Conservation (phyloP, 2,113 vertebrate species). For the Microtus montanus region DNA sequence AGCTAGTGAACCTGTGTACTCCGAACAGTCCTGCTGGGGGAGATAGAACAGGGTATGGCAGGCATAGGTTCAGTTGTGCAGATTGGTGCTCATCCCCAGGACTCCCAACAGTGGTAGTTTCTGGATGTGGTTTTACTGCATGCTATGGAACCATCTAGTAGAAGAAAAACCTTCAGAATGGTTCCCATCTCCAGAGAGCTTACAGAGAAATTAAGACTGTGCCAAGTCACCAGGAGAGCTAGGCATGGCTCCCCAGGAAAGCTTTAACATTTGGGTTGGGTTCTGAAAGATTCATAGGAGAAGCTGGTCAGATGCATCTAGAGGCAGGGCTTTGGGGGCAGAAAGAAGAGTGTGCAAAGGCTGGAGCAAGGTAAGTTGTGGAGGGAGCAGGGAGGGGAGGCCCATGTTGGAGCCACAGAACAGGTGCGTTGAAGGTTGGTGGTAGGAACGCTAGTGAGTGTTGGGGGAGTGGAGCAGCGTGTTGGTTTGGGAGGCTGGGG, state of each 20-base stretch:
- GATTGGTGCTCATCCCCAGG: neutral
- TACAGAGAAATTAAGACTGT: neutral
- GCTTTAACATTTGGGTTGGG: neutral
- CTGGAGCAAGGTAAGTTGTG: no score
- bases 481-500: no score
- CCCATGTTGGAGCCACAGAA: rapidly evolving
- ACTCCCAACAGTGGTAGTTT: neutral
- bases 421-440: neutral
- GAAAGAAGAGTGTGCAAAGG: neutral
- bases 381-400: neutral
- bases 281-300: neutral
- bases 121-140: neutral
- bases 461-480: neutral
- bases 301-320: neutral
- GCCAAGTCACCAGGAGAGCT: neutral
- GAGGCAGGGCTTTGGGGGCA: neutral
- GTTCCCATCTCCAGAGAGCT: neutral
- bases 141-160: neutral
- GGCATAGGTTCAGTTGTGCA: neutral
- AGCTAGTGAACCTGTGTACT: rapidly evolving
- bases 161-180: neutral
- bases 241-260: neutral
- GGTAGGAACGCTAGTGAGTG: neutral
- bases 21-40: neutral
- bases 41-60: neutral